Base-by-base conservation (phyloP, 2,888 invertebrate genomes). In the Ennomos erosarius region DNA sequence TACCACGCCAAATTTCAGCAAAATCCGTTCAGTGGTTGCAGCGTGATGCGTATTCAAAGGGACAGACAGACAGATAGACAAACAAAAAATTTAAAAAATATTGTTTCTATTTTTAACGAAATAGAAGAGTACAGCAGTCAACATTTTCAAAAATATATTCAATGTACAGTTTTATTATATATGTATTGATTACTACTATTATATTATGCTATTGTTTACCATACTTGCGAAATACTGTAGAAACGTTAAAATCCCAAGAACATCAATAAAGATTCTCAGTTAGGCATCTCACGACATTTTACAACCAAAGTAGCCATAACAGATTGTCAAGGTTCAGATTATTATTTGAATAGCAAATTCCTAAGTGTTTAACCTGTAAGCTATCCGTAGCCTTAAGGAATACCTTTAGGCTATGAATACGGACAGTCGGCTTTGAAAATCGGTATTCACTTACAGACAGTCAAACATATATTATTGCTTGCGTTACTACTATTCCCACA, bases 281-380 rank as follows among this genome's bases (percentile, higher is more conserved):
- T 50, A 57, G 61, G 59, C 47, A 59, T 59, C 40, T 49, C 8
- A 40, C 59, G 55, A 60, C 59, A 62, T 62, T 62, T 65, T 11
- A 33, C 55, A 46, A 40, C 59, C 47, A 59, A 62, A 51, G 42
- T 56, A 59, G 40, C 62, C 68, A 59, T 64, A 64, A 60, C 59
- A 59, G 65, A 69, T 66, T 56, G 59, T 36, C 56, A 65, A 76
- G 77, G 75, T 71, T 74, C 73, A 74, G 61, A 59, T 58, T 55
- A 64, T 61, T 62, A 50, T 59, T 70, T 73, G 65, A 74, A 77
- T 75, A 77, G 47, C 69, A 64, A 70, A 77, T 77, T 73, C 72
- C 73, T 70, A 10, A 38, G 34, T 57, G 38, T 11, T 16, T 47
- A 47, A 51, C 36, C 11, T 61, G 56, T 62, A 61, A 62, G 55